These are phyloP conservation scores for Rana temporaria DNA, from an alignment of 2,113 vertebrate genomes.

Conservation along the genomic window DNA sequence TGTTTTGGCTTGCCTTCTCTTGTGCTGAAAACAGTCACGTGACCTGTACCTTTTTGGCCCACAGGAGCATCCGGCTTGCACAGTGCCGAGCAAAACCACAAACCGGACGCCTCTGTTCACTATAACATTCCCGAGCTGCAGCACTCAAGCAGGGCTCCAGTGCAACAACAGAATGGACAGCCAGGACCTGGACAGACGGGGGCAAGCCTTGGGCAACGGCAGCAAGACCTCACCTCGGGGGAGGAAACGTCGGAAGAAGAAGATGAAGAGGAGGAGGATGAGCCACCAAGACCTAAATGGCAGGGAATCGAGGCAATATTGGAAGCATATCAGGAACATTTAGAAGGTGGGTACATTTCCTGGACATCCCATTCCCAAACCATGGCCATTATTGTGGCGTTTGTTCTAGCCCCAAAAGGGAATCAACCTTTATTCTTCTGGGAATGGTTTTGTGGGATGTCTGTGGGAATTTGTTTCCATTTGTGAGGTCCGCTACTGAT, in stretches of 20 bases:
- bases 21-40: neutral
- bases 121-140: conserved; percentile 98
- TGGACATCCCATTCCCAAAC: too few species aligned
- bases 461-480: too few species aligned
- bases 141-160: conserved; percentile 68
- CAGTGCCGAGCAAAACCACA: conserved; percentile 86
- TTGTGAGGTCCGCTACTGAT: too few species aligned
- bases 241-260: conserved; percentile 74
- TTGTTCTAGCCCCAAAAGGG: too few species aligned
- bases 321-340: conserved; percentile 96
- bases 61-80: conserved; percentile 74
- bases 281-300: conserved; percentile 83
- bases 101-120: conserved; percentile 88
- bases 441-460: too few species aligned
- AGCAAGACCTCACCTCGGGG: conserved; percentile 77
- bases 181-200: conserved; percentile 72
- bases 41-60: neutral
- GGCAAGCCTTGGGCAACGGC: conserved; percentile 68
- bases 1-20: too few species aligned
- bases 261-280: conserved; percentile 69
- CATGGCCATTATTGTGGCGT: too few species aligned
- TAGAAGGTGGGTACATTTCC: conserved; percentile 80
- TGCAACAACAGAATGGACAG: conserved; percentile 85
- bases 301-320: conserved; percentile 96
- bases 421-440: too few species aligned